Percentiles rank a stretch among this genome's conserved stretches.
phyloP scores from a whole-genome alignment of 2,113 vertebrate genomes.

The Bufo bufo region DNA sequence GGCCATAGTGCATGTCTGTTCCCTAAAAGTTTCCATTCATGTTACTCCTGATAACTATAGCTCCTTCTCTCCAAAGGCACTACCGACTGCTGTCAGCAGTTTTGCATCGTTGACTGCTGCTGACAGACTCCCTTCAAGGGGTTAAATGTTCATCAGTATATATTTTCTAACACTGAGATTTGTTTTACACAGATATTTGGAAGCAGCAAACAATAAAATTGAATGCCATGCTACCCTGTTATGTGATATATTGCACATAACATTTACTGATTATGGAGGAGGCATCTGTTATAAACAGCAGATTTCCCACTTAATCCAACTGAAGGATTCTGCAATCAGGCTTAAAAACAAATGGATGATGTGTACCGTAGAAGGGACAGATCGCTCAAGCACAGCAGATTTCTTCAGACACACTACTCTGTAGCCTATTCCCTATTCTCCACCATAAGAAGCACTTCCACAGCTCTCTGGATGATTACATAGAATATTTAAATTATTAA shows the following conservation, averaged over 20 bases:
- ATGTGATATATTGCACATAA: neutral
- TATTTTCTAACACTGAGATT: neutral
- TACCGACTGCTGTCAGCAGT: too few species aligned
- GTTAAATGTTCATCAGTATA: neutral
- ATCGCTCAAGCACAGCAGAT: neutral
- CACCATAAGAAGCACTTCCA: neutral
- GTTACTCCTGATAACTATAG: too few species aligned
- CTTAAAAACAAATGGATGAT: neutral
- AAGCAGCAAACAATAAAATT: neutral
- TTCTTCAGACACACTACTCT: too few species aligned
- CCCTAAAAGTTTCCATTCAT: too few species aligned
- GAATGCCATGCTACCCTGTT: neutral
- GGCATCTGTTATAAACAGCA: conserved; percentile 8
- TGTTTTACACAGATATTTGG: neutral
- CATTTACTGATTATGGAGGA: neutral
- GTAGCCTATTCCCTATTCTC: neutral
- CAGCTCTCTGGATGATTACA: neutral
- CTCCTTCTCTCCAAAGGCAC: too few species aligned
- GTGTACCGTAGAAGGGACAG: neutral
- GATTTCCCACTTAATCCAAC: neutral
- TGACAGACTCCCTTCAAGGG: too few species aligned
- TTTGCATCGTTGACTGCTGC: too few species aligned
- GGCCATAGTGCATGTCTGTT: too few species aligned
- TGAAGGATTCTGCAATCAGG: conserved; percentile 1
- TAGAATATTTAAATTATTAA: too few species aligned